These are phyloP conservation scores for Notamacropus eugenii DNA, from an alignment of 2,797 vertebrate species.

Conservation along the genomic window DNA sequence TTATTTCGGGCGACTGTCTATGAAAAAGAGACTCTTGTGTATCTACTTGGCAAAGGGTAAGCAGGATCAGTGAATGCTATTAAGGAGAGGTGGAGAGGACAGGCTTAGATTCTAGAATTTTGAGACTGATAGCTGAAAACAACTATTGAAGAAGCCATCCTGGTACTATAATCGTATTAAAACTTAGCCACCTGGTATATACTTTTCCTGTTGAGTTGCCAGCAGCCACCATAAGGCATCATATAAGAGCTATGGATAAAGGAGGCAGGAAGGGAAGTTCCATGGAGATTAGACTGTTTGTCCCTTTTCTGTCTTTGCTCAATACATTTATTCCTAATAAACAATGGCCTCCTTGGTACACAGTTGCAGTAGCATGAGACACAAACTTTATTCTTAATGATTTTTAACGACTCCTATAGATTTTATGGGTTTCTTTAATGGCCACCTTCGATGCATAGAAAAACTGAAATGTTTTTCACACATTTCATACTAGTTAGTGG, in stretches of 20 bases:
- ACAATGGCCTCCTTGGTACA: neutral
- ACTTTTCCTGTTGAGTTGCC: neutral
- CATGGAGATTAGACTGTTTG: neutral
- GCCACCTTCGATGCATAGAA: neutral
- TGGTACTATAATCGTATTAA: neutral
- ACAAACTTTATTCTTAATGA: neutral
- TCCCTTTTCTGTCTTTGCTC: neutral
- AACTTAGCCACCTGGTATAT: neutral
- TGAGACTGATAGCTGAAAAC: neutral
- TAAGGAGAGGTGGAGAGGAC: neutral
- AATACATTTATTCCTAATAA: neutral
- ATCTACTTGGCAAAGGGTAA: neutral
- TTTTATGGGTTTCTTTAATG: neutral
- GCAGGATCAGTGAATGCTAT: neutral
- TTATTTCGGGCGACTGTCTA: neutral
- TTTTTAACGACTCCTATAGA: neutral
- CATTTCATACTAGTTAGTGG: neutral
- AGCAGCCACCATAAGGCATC: neutral
- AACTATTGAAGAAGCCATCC: neutral
- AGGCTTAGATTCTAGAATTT: neutral
- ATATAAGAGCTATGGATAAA: neutral
- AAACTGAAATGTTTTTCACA: neutral
- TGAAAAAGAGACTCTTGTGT: neutral
- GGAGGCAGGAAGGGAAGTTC: neutral
- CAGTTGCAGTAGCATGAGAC: neutral